Percentiles rank a stretch among this genome's conserved stretches.
These are phyloP conservation scores for Helostoma temminkii DNA, from an alignment of 2,797 vertebrate genomes.

Conservation along the genomic window DNA sequence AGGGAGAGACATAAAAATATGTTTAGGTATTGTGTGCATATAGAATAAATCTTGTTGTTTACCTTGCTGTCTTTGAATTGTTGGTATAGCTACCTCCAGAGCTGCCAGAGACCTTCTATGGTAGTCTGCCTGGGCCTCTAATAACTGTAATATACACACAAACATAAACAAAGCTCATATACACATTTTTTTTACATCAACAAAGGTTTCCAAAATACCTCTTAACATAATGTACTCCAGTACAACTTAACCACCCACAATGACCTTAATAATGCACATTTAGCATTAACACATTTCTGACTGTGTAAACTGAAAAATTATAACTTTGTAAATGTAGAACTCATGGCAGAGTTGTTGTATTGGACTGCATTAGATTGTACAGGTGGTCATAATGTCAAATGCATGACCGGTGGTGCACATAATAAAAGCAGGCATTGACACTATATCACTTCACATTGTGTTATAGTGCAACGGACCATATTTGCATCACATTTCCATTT, in stretches of 20 bases:
- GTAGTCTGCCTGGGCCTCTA: conserved; percentile 98
- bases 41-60: conserved; percentile 48
- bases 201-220: too few species aligned
- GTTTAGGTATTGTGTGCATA: neutral
- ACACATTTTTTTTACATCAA: too few species aligned
- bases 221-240: too few species aligned
- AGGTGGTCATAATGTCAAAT: too few species aligned
- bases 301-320: too few species aligned
- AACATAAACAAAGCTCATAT: conserved; percentile 18
- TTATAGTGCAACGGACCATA: neutral
- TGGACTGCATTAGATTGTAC: too few species aligned
- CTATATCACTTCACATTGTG: neutral
- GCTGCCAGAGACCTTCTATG: conserved; percentile 95
- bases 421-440: conserved; percentile 4
- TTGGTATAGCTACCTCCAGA: conserved; percentile 94
- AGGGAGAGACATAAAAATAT: neutral
- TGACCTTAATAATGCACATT: too few species aligned
- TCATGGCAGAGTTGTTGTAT: too few species aligned
- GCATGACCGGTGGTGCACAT: too few species aligned
- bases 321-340: too few species aligned
- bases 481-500: conserved; percentile 39
- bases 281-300: too few species aligned
- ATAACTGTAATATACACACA: conserved; percentile 85
- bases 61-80: conserved; percentile 96
- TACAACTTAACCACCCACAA: too few species aligned